Evolutionary conservation across 2,797 vertebrate genomes (phyloP), one percentile per base, ranked within the genome.

Genomic region (Halcyon leucocephala): DNA sequence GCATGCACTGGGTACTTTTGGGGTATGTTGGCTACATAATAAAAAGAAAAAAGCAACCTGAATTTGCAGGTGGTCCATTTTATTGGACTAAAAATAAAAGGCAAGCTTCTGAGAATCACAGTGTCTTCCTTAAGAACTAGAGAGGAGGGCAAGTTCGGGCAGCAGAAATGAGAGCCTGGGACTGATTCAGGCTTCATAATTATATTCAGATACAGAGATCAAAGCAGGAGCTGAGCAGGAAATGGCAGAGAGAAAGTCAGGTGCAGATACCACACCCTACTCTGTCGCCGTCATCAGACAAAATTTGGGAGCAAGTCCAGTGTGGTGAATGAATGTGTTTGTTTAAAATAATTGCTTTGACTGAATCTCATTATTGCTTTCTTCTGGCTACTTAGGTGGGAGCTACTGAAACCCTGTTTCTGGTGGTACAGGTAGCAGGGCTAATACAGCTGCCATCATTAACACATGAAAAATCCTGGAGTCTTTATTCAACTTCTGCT

Each of bases 21-120:
- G 79, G 35, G 52, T 91, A 86, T 93, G 70, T 57, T 96, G 88
- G 89, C 84, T 94, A 41, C 72, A 60, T 89, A 86, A 92, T 60
- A 82, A 93, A 94, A 94, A 86, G 80, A 90, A 96, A 86, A 95
- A 84, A 89, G 83, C n/a, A 92, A 61, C 19, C 37, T 73, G 83
- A 87, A 92, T 54, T 95, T 91, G 90, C 93, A 94, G 94, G 95
- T 95, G 96, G 93, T 97, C 94, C 37, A 39, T 84, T 97, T 95
- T 90, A 91, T 88, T 94, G 79, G 77, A 87, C 76, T 91, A 85
- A 92, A 96, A 96, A 94, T 90, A 89, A 93, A 95, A 93, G 60
- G 51, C 86, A 95, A 91, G 54, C 9, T 77, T 86, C 82, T 94
- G 91, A 82, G 64, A 94, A 91, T 88, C 91, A 55, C 28, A n/a